phyloP scores from a whole-genome alignment of 2,113 vertebrate species.

The Chlorodrepanis virens region DNA sequence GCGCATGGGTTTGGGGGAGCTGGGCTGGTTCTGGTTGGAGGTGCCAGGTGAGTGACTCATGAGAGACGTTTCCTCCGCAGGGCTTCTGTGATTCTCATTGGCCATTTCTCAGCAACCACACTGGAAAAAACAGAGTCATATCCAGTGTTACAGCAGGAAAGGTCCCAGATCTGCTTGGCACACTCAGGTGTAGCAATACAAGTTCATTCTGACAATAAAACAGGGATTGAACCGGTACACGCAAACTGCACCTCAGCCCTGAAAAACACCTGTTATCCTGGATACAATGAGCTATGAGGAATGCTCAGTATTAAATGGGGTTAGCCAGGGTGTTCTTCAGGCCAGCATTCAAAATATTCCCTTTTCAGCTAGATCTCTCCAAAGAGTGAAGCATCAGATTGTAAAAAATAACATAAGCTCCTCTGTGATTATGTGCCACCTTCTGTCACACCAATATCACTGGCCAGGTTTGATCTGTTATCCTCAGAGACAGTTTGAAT shows the following conservation, averaged over 20 bases:
- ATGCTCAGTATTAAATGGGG: background rate
- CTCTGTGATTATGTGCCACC: background rate
- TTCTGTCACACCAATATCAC: background rate
- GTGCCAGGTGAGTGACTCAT: conserved; percentile 85
- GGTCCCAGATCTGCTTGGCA: background rate
- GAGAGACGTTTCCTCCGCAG: conserved; percentile 83
- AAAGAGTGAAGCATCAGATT: background rate
- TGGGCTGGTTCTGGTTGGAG: conserved; percentile 85
- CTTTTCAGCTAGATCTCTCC: background rate
- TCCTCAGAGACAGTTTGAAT: background rate
- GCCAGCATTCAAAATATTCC: background rate
- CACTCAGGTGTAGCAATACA: background rate
- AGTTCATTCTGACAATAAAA: background rate
- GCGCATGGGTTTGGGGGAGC: conserved; percentile 87
- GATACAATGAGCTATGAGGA: background rate
- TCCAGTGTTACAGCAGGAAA: background rate
- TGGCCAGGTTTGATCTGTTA: background rate
- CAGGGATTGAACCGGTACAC: background rate
- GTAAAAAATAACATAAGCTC: background rate
- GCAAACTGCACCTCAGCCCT: background rate
- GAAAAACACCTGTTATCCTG: background rate
- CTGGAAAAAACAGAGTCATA: conserved; percentile 34
- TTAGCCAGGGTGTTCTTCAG: background rate
- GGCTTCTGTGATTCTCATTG: conserved; percentile 90
- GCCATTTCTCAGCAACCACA: conserved; percentile 87